Conservation (phyloP, 2,888 invertebrate genomes). For the Salticus scenicus region DNA sequence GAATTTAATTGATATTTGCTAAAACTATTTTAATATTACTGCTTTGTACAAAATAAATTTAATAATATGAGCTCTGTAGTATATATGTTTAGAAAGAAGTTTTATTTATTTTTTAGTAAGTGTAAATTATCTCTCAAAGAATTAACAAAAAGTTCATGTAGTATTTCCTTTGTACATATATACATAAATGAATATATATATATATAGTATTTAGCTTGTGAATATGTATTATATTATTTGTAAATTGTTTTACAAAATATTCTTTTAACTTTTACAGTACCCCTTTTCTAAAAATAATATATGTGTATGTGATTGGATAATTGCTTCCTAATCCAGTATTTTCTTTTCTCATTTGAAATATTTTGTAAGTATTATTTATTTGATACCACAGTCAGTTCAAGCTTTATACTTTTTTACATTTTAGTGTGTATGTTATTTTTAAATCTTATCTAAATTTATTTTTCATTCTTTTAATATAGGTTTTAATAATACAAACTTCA, state of each 20-base stretch:
- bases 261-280: neutral
- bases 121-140: neutral
- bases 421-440: no score
- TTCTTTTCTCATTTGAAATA: neutral
- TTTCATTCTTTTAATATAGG: no score
- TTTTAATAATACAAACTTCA: no score
- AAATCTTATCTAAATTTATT: no score
- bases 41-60: no score
- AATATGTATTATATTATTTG: conserved; percentile 49
- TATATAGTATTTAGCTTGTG: conserved; percentile 35
- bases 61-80: no score
- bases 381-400: neutral
- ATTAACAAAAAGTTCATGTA: neutral
- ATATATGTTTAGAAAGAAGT: no score
- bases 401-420: neutral
- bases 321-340: conserved; percentile 20
- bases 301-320: neutral
- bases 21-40: no score
- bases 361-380: conserved; percentile 20
- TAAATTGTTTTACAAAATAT: conserved; percentile 8
- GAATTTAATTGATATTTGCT: no score
- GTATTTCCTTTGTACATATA: conserved; percentile 11
- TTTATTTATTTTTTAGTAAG: no score
- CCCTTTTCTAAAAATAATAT: neutral
- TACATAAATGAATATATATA: conserved; percentile 3